phyloP scores from a whole-genome alignment of 2,113 vertebrate species.

The Junco hyemalis region DNA sequence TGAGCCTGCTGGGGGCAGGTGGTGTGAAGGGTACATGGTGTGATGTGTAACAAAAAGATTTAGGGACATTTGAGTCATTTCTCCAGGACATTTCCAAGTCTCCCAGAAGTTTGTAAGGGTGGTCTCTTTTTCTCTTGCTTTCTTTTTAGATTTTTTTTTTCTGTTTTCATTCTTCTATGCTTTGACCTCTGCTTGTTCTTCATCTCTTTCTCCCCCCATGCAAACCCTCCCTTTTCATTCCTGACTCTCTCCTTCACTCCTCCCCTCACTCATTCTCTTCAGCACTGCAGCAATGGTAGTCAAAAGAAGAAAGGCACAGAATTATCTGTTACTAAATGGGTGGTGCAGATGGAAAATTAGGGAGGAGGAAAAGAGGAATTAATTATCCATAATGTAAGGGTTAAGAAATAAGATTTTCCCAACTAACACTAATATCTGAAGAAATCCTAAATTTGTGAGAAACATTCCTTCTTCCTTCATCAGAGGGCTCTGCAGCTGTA shows the following conservation, averaged over 20 bases:
- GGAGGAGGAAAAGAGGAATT: conserved; percentile 64
- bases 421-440: conserved; percentile 31
- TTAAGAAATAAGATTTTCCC: conserved; percentile 56
- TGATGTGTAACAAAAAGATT: background rate
- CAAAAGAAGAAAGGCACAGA: conserved; percentile 67
- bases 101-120: background rate
- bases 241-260: conserved; percentile 24
- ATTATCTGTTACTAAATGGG: conserved; percentile 66
- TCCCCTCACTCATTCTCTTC: conserved; percentile 68
- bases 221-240: conserved; percentile 55
- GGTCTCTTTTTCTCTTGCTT: background rate
- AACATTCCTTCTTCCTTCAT: background rate
- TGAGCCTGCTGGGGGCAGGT: background rate
- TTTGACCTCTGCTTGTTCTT: conserved; percentile 70
- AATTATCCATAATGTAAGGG: conserved; percentile 64
- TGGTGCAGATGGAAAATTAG: conserved; percentile 66
- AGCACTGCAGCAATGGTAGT: conserved; percentile 51
- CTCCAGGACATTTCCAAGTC: background rate
- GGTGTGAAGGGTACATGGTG: background rate
- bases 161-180: conserved; percentile 1
- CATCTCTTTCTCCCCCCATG: conserved; percentile 20
- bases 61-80: rapidly evolving
- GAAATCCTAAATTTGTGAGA: conserved; percentile 32
- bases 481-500: background rate
- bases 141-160: background rate